Evolutionary conservation across 2,888 invertebrate genomes (phyloP).

Genomic region (Argyra leucocephala): DNA sequence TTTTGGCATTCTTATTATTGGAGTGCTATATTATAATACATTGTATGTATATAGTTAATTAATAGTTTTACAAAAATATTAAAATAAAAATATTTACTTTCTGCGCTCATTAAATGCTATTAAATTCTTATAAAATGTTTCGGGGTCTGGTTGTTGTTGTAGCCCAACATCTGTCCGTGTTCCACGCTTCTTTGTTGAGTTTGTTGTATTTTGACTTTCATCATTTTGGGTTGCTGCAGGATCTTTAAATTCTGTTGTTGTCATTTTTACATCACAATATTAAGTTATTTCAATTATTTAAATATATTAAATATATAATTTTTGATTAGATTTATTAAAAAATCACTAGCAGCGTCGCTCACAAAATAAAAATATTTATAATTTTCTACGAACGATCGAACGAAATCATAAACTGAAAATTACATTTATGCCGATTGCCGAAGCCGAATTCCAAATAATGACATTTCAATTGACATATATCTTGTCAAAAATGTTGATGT

Average conservation of each 20-base stretch:
- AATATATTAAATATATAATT: not conserved
- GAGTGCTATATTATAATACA: conserved; percentile 48
- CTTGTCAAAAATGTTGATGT: not conserved
- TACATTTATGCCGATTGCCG: not conserved
- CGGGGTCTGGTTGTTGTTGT: conserved; percentile 16
- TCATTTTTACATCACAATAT: conserved; percentile 23
- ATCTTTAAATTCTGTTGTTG: conserved; percentile 30
- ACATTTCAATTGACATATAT: too few species aligned
- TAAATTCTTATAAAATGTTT: conserved; percentile 52
- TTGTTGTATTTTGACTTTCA: conserved; percentile 20
- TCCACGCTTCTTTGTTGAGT: conserved; percentile 21
- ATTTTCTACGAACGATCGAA: not conserved
- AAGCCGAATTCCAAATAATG: not conserved
- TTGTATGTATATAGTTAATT: not conserved
- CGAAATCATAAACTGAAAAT: not conserved
- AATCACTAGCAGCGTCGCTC: not conserved
- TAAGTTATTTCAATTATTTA: not conserved
- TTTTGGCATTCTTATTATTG: conserved; percentile 54
- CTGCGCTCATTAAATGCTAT: conserved; percentile 83
- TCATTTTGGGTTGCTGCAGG: conserved; percentile 25
- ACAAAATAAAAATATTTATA: not conserved
- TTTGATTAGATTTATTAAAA: not conserved
- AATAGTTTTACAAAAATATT: not conserved
- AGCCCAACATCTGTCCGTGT: conserved; percentile 17
- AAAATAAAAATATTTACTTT: conserved; percentile 58